Percentiles rank a stretch among this genome's conserved stretches.
Evolutionary conservation across 2,888 invertebrate species (phyloP).

Genomic region (Cotesia congregata): DNA sequence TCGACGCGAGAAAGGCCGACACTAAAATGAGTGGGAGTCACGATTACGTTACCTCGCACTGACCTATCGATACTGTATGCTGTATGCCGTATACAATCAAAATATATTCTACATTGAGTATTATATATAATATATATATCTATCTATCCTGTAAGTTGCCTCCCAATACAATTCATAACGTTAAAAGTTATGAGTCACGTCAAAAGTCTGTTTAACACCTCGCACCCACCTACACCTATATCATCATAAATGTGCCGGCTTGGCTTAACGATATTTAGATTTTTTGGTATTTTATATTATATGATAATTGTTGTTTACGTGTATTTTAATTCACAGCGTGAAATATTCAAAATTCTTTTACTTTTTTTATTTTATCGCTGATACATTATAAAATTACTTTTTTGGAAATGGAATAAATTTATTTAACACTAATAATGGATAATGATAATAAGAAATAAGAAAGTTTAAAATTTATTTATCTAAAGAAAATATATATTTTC

Average conservation of each 20-base stretch:
- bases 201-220: constrained; percentile 22
- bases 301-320: neutral
- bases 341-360: neutral
- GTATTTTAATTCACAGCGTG: neutral
- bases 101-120: neutral
- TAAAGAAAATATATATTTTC: neutral
- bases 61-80: constrained; percentile 35
- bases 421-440: neutral
- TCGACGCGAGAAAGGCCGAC: constrained; percentile 51
- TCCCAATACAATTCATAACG: constrained; percentile 33
- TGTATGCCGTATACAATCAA: neutral
- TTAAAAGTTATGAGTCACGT: constrained; percentile 34
- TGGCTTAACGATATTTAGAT: neutral
- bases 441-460: neutral
- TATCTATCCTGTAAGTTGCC: constrained; percentile 26
- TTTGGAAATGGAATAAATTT: neutral
- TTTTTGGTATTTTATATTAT: neutral
- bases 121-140: constrained; percentile 5
- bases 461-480: neutral
- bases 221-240: constrained; percentile 18
- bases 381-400: neutral
- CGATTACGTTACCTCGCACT: constrained; percentile 39
- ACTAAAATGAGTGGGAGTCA: constrained; percentile 36
- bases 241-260: neutral
- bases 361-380: neutral